Evolutionary conservation across 1,140 invertebrate species (phyloP).

Genomic region (Procambarus clarkii): DNA sequence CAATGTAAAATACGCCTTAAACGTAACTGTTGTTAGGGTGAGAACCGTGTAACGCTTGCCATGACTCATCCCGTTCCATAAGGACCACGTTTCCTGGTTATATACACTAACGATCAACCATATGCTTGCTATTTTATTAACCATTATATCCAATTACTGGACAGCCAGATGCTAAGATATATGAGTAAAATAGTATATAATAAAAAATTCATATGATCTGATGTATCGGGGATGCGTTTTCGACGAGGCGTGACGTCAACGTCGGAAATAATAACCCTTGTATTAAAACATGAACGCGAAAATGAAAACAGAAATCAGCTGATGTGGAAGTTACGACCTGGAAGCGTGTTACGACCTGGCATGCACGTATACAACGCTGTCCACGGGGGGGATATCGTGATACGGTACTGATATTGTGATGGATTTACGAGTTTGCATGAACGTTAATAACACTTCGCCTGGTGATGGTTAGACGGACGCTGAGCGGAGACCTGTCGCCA

Average conservation of each 20-base stretch:
- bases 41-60: not conserved
- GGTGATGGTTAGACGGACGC: slow-evolving; percentile 50
- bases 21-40: not conserved
- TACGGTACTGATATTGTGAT: slow-evolving; percentile 25
- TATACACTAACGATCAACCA: slow-evolving; percentile 11
- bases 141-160: slow-evolving; percentile 35
- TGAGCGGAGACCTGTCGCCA: slow-evolving; percentile 44
- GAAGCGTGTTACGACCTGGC: not conserved
- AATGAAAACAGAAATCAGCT: slow-evolving; percentile 8
- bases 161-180: slow-evolving; percentile 24
- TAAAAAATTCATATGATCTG: not conserved
- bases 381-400: slow-evolving; percentile 17
- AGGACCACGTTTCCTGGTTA: slow-evolving; percentile 10
- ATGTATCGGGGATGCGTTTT: not conserved
- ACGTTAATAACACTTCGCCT: slow-evolving; percentile 54
- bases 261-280: not conserved
- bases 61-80: slow-evolving; percentile 16
- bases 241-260: not conserved
- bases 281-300: not conserved
- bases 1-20: slow-evolving; percentile 4
- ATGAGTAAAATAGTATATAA: not conserved
- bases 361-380: slow-evolving; percentile 14
- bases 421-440: slow-evolving; percentile 64
- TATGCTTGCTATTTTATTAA: slow-evolving; percentile 27
- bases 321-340: not conserved